Evolutionary conservation across 2,888 invertebrate species (phyloP).

Genomic region (Pelosia muscerda): DNA sequence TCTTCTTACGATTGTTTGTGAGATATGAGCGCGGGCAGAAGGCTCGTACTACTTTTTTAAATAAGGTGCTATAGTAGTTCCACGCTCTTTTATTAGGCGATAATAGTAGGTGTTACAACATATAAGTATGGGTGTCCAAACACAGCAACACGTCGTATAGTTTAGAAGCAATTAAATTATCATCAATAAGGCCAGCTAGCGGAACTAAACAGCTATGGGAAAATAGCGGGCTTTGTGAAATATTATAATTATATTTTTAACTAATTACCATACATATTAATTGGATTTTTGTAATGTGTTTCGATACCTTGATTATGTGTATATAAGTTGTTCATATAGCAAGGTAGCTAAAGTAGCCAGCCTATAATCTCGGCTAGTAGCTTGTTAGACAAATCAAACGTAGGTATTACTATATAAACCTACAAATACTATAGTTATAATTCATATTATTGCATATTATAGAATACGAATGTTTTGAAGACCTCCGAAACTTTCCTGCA

Average conservation of each 20-base stretch:
- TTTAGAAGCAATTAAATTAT: constrained; percentile 47
- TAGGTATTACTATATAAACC: too few relatives aligned
- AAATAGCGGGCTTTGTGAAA: constrained; percentile 31
- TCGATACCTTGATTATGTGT: constrained; percentile 21
- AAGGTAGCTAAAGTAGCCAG: background rate
- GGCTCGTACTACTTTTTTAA: background rate
- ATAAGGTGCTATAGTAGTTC: background rate
- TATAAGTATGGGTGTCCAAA: constrained; percentile 28
- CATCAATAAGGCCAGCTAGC: constrained; percentile 47
- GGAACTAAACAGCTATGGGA: constrained; percentile 37
- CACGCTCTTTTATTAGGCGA: constrained; percentile 26
- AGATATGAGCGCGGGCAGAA: too few relatives aligned
- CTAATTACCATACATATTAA: constrained; percentile 41
- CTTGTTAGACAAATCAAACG: too few relatives aligned
- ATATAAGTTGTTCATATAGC: constrained; percentile 4
- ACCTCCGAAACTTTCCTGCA: too few relatives aligned
- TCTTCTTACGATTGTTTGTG: too few relatives aligned
- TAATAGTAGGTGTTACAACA: constrained; percentile 34
- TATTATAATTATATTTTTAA: constrained; percentile 38
- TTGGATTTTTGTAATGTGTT: constrained; percentile 28
- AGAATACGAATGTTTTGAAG: too few relatives aligned
- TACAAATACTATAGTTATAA: too few relatives aligned
- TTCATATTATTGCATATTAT: too few relatives aligned
- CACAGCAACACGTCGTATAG: constrained; percentile 36
- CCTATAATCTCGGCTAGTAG: too few relatives aligned